Evolutionary conservation across 2,113 vertebrate species (phyloP), one percentile per base, ranked within the genome.

Genomic region (Passer domesticus): DNA sequence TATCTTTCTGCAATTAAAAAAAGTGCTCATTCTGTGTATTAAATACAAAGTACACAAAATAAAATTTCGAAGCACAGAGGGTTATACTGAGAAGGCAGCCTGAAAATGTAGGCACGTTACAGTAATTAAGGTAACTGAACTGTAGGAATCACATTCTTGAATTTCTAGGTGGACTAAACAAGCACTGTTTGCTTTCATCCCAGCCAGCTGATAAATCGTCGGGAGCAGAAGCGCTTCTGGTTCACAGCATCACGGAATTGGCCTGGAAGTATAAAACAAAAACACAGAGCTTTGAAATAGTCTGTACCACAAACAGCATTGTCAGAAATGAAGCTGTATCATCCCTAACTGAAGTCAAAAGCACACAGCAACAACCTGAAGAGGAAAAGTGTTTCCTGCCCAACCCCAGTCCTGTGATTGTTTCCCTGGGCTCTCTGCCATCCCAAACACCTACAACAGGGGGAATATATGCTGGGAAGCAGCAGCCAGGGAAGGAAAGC

Each of bases 11-110:
- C 96, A 96, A 87, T 93, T 94, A 70, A 94, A 94, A 98, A 99
- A 99, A 99, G 99, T 99, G 99, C 99, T 99, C 98, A 97, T 98
- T 98, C 98, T 97, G 98, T 98, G 98, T 98, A 98, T 98, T 98
- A 98, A 98, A 98, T 98, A 99, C 98, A 95, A 98, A 98, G 98
- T 98, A 98, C 98, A 98, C 98, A 98, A 99, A 99, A 99, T 97
- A 98, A 98, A 98, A 97, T 95, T 97, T 96, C 92, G 97, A 97
- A 98, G 98, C 98, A 98, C 98, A 98, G 97, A 98, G 98, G 97
- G 96, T 96, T 98, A 98, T 96, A 98, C 43, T 96, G 97, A 98
- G 98, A 98, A 99, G 98, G 98, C 98, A 98, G 98, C 98, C 98
- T 98, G 98, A 98, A 95, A 98, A 97, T 97, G 98, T 98, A 99